Base-by-base conservation (phyloP, 2,797 vertebrate genomes). In the Erpetoichthys calabaricus region DNA sequence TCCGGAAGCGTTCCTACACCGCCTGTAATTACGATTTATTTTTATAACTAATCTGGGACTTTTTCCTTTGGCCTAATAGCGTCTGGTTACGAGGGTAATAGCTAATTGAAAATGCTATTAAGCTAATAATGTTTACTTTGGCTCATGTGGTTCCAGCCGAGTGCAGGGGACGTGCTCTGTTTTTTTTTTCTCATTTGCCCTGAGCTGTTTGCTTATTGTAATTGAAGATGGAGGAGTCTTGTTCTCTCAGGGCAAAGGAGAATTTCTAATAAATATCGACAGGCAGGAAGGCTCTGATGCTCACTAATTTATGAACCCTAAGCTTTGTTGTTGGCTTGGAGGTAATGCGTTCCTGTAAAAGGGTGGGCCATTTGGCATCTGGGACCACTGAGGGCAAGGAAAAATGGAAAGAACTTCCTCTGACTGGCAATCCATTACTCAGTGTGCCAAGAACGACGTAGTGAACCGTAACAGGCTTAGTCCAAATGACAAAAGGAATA, bases 211-310 rank as follows among this genome's bases (percentile, higher is more conserved):
- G 79, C 84, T 88, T 85, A 84, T 68, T 75, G 70, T 86, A 90
- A 91, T 81, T 88, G 77, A 78, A 85, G 80, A 77, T 73, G 73
- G 78, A 71, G 79, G 78, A 62, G 65, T 65, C 63, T 66, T 60
- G 72, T 69, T 78, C 68, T 79, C 77, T 68, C 64, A 71, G 76
- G 25, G 72, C 74, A 76, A 75, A 63, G 64, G 76, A 66, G 72
- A 66, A 70, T 78, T 83, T 80, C 74, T 89, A 90, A 92, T 87
- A 86, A 85, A 85, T 86, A 87, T 86, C 83, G 89, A 90, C 47
- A 70, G 64, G 44, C 58, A 45, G 9, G 53, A 44, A 10, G 6
- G 25, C 25, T 25, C 25, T 25, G 25, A 25, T 25, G 25, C 25
- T 25, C 25, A 25, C 25, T 25, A 25, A 25, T 25, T 25, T 25